These are phyloP conservation scores for Lepeophtheirus salmonis DNA, from an alignment of 1,140 invertebrate genomes.

Conservation along the genomic window DNA sequence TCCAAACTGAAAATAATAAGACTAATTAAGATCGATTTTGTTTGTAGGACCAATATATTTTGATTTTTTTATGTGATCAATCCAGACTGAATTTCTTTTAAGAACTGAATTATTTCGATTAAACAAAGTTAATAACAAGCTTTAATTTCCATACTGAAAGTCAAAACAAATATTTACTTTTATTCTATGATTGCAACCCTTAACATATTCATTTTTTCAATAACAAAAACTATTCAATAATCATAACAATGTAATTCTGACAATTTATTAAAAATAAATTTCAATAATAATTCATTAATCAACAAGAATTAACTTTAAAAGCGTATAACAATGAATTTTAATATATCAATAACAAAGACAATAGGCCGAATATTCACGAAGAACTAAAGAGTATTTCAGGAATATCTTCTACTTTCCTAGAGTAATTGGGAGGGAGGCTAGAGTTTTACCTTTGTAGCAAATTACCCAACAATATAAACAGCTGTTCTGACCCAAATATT, in stretches of 20 bases:
- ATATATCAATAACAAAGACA: neutral
- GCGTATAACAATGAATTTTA: neutral
- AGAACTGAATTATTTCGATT: no score
- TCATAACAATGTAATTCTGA: neutral
- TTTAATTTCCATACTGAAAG: no score
- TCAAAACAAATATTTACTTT: no score
- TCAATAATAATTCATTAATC: neutral
- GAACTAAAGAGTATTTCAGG: neutral
- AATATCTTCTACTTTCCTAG: neutral
- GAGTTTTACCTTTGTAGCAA: constrained; percentile 1
- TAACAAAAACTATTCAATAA: no score
- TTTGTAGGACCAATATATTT: no score
- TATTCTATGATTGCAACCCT: no score
- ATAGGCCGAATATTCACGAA: neutral
- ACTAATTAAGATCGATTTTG: no score
- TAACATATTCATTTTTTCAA: no score
- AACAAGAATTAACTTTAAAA: neutral
- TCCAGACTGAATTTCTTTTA: no score
- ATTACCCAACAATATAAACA: constrained; percentile 8
- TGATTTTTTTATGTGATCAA: no score
- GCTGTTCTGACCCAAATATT: neutral
- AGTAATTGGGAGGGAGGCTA: neutral
- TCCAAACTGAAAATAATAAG: no score
- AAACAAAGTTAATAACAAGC: no score
- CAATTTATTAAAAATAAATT: neutral